Evolutionary conservation across 2,888 invertebrate genomes (phyloP), one percentile per base, ranked within the genome.

Genomic region (Taenaris catops): DNA sequence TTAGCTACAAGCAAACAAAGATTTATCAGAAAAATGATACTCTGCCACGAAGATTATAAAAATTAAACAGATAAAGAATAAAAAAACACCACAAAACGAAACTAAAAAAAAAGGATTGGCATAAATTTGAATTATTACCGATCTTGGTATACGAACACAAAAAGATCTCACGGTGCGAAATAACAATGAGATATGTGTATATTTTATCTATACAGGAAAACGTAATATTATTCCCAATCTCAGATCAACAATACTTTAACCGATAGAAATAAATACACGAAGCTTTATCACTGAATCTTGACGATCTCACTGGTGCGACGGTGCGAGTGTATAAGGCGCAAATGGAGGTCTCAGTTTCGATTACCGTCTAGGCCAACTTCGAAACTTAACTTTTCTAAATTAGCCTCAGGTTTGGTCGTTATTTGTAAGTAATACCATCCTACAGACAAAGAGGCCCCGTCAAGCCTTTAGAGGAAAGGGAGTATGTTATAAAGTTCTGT

Each of bases 221-320:
- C 55, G 57, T 54, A 66, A 44, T 43, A 38, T 31, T 58, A 68
- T 67, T 64, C 55, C 55, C 60, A 68, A 76, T 71, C 62, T 65
- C 46, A 36, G 42, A 57, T 51, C 55, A 64, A 78, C 71, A 79
- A 76, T 73, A 55, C 61, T 53, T 59, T 12, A 60, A 64, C 59
- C 60, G 63, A 75, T 68, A 61, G 61, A 66, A 57, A 58, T 58
- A 65, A 74, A 60, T 69, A 70, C 65, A 63, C 70, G 68, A 63
- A 59, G 47, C 58, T 66, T 68, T 79, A 80, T 79, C 81, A 54
- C 60, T 50, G 57, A 57, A 80, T 78, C 79, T 75, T 4, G 4
- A 14, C n/a, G n/a, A n/a, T n/a, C n/a, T n/a, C n/a, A n/a, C n/a
- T n/a, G n/a, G n/a, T n/a, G n/a, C n/a, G n/a, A n/a, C n/a, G n/a